These are phyloP conservation scores for Panopea generosa DNA, from an alignment of 2,888 invertebrate species.

Conservation along the genomic window DNA sequence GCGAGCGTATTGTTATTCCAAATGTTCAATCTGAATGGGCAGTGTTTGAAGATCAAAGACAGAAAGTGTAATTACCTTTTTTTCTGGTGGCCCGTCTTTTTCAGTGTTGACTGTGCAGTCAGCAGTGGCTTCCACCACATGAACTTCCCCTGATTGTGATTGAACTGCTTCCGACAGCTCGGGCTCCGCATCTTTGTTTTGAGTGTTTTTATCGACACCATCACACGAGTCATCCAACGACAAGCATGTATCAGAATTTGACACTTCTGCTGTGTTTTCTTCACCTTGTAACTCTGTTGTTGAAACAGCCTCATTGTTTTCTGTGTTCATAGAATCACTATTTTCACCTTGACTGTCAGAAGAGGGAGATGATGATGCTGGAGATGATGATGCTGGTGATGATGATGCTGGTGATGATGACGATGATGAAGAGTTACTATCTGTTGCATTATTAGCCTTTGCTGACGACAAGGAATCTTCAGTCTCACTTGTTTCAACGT, in stretches of 20 bases:
- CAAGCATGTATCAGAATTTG: too few relatives aligned
- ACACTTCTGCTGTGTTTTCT: too few relatives aligned
- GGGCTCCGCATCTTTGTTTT: too few relatives aligned
- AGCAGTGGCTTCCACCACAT: not conserved
- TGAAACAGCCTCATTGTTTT: too few relatives aligned
- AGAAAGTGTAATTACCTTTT: conserved; percentile 50
- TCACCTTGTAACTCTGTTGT: too few relatives aligned
- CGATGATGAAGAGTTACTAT: not conserved
- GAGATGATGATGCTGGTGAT: not conserved
- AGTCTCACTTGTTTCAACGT: not conserved
- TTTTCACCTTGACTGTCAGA: not conserved
- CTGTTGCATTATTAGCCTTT: not conserved
- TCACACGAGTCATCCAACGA: too few relatives aligned
- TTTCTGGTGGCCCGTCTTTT: conserved; percentile 48
- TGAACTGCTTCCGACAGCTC: too few relatives aligned
- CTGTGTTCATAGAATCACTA: too few relatives aligned
- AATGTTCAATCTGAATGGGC: too few relatives aligned
- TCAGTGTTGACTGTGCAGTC: not conserved
- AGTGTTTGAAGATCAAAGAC: too few relatives aligned
- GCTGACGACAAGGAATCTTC: not conserved
- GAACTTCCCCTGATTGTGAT: not conserved
- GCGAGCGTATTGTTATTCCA: too few relatives aligned
- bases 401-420: not conserved
- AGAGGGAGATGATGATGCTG: not conserved
- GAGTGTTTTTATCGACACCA: too few relatives aligned